Percentiles rank a stretch among this genome's conserved stretches.
Conservation (phyloP, 2,888 invertebrate species). For the Hedychridium roseum region DNA sequence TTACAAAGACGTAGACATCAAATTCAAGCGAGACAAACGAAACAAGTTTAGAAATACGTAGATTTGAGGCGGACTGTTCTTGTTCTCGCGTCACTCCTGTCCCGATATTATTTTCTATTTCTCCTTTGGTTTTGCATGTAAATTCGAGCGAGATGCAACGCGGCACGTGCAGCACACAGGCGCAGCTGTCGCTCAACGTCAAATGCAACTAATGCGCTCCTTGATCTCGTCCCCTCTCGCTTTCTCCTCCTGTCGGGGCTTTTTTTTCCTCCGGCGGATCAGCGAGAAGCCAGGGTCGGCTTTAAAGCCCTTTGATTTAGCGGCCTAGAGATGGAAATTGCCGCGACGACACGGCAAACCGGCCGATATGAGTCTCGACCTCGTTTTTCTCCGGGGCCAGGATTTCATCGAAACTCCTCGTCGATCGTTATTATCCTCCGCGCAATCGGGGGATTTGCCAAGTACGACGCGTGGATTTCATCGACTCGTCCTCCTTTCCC, state of each 20-base stretch:
- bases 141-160: too few species aligned
- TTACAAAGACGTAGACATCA: too few species aligned
- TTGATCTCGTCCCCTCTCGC: too few species aligned
- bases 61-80: too few species aligned
- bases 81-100: neutral
- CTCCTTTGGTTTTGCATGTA: slow-evolving; percentile 1
- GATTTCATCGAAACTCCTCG: slow-evolving; percentile 35
- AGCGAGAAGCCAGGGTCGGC: slow-evolving; percentile 8
- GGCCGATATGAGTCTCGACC: slow-evolving; percentile 42
- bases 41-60: slow-evolving; percentile 16
- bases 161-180: slow-evolving; percentile 42
- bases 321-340: slow-evolving; percentile 52
- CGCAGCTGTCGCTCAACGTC: slow-evolving; percentile 60
- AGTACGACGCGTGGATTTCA: too few species aligned
- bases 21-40: slow-evolving; percentile 18
- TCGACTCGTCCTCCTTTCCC: too few species aligned
- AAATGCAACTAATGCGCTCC: slow-evolving; percentile 58
- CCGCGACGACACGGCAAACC: too few species aligned
- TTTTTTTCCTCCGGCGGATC: too few species aligned
- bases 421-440: slow-evolving; percentile 18
- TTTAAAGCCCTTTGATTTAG: slow-evolving; percentile 58
- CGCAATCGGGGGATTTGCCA: too few species aligned
- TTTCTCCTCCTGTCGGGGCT: too few species aligned
- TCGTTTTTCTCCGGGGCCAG: slow-evolving; percentile 19
- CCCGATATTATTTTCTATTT: slow-evolving; percentile 7